Conservation (phyloP, 2,888 invertebrate genomes). For the Drosophila mulleri region DNA sequence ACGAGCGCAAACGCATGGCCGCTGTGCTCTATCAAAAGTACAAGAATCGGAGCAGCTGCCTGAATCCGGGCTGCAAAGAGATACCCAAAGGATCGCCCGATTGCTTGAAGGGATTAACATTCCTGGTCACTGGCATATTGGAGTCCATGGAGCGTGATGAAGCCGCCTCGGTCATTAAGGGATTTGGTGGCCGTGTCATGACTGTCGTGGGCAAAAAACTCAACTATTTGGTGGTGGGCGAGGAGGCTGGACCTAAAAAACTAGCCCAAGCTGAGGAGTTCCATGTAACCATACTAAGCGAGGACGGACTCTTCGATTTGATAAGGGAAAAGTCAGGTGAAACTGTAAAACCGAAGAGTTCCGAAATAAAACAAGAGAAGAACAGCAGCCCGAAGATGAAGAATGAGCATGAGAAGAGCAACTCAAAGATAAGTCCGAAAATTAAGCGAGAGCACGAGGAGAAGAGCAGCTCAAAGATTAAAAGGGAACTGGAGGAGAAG, state of each 20-base stretch:
- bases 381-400: slow-evolving; percentile 18
- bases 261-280: slow-evolving; percentile 90
- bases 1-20: slow-evolving; percentile 88
- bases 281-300: slow-evolving; percentile 90
- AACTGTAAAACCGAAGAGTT: slow-evolving; percentile 8
- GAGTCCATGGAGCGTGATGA: slow-evolving; percentile 95
- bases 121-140: slow-evolving; percentile 93
- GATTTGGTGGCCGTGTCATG: slow-evolving; percentile 93
- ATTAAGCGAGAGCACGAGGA: slow-evolving; percentile 15
- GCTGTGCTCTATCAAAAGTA: slow-evolving; percentile 91
- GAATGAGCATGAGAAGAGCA: slow-evolving; percentile 17
- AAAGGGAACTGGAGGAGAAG: slow-evolving; percentile 12
- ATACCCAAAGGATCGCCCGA: slow-evolving; percentile 91
- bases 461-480: slow-evolving; percentile 21
- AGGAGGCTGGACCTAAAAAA: slow-evolving; percentile 94
- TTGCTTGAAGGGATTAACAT: slow-evolving; percentile 90
- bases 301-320: slow-evolving; percentile 93
- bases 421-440: slow-evolving; percentile 27
- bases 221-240: slow-evolving; percentile 93
- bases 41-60: slow-evolving; percentile 91
- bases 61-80: slow-evolving; percentile 92
- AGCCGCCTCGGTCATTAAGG: slow-evolving; percentile 89
- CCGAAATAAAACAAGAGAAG: slow-evolving; percentile 37
- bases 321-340: slow-evolving; percentile 88
- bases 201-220: slow-evolving; percentile 91